Conservation (phyloP, 2,888 invertebrate species). For the Siphonodentalium dalli region DNA sequence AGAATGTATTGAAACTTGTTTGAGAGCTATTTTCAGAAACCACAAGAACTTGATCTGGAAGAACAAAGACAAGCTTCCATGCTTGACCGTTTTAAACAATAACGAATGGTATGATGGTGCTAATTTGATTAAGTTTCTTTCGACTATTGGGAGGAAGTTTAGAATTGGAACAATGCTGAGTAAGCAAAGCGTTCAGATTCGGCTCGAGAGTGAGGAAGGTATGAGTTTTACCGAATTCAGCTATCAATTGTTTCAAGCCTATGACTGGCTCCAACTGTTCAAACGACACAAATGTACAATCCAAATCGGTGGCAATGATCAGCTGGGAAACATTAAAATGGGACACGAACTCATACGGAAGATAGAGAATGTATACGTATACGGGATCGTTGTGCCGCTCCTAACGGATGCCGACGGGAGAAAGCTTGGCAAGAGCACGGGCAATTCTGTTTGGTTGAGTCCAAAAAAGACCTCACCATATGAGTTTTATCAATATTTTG, state of each 20-base stretch:
- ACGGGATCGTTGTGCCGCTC: conserved; percentile 81
- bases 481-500: conserved; percentile 84
- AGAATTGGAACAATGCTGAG: too few relatives aligned
- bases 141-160: too few relatives aligned
- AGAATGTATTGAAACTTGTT: conserved; percentile 73
- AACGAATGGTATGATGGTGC: too few relatives aligned
- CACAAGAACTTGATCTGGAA: conserved; percentile 79
- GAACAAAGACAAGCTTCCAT: too few relatives aligned
- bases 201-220: conserved; percentile 69
- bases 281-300: conserved; percentile 77
- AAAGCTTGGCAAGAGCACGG: conserved; percentile 94
- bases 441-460: conserved; percentile 90
- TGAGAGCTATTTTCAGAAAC: conserved; percentile 82
- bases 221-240: conserved; percentile 96
- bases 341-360: conserved; percentile 84
- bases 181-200: conserved; percentile 54
- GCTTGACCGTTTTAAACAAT: too few relatives aligned
- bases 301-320: conserved; percentile 95
- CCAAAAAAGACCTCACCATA: conserved; percentile 81
- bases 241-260: conserved; percentile 95
- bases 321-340: conserved; percentile 95
- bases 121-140: too few relatives aligned
- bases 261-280: conserved; percentile 89
- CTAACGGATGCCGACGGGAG: conserved; percentile 90
- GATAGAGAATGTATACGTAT: conserved; percentile 40